Base-by-base conservation (phyloP, 2,797 vertebrate genomes). In the Thalassophryne amazonica region DNA sequence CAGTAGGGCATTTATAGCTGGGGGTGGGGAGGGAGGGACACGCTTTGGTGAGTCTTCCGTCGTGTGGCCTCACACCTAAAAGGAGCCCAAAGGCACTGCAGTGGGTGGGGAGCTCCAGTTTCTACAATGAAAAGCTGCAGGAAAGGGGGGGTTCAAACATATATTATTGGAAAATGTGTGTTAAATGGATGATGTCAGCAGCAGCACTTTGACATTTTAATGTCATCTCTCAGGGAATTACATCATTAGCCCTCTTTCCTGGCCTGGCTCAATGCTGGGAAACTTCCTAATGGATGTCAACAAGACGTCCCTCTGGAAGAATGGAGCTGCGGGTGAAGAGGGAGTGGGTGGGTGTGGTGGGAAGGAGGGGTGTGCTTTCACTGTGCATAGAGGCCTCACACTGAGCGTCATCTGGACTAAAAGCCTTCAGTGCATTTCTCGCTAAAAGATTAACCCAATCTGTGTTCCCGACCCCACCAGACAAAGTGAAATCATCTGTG, bases 221-320 rank as follows among this genome's bases (percentile, higher is more conserved):
- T 86, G 86, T 80, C 69, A 66, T 86, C 87, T 86, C 86, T 53
- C 19, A 80, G 81, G 88, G 81, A 87, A 88, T 89, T 71, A 88
- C 87, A 88, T 88, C 86, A 89, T 77, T 78, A 73, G 70, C 31
- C 53, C 50, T 81, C 47, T 77, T 82, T 83, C 81, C 67, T 58
- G 73, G 72, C 65, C 73, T 47, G 30, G 49, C 60, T 80, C 60
- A 34, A 67, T 86, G 79, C 74, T 87, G 84, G 84, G 85, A 86
- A 87, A 85, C 73, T 84, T 84, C 66, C 60, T 83, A 82, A 85
- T 85, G 84, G 81, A 81, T 81, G 84, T 86, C 80, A 88, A 86
- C 79, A 84, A 83, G 78, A 74, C 20, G 36, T 77, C 77, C 66
- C 74, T 74, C 40, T 75, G 79, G 78, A 80, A 70, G 76, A 73